Evolutionary conservation across 2,888 invertebrate genomes (phyloP), one percentile per base, ranked within the genome.

Genomic region (Thera britannica): DNA sequence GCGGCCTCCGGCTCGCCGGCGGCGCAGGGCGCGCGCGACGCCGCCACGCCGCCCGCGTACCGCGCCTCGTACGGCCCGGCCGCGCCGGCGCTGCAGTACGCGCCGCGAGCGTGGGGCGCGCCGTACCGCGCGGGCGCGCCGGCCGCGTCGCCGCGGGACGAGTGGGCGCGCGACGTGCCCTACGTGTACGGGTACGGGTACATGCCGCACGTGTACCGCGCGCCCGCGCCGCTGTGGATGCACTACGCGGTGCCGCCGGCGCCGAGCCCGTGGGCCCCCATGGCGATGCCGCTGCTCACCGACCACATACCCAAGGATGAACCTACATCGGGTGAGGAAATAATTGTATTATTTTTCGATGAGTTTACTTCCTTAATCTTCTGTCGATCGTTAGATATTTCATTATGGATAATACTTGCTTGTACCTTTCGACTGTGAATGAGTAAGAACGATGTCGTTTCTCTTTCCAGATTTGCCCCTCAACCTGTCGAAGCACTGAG

Each of bases 401-500:
- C 2, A 2, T 1, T 41, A 7, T 7, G 41, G 23, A 23, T 23
- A 23, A 23, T 23, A 41, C 41, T 41, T 5, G 7, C 41, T 41
- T 23, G 36, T 36, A 2, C 34, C 23, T 23, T 23, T 23, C 23
- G 23, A 23, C 23, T 23, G 23, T 23, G 11, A 41, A 38, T 51
- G 35, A 56, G 11, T 55, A 34, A 49, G 12, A n/a, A 36, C 62
- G 9, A 34, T 48, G 9, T 3, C 62, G 54, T 65, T 62, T 36
- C n/a, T 41, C 12, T 44, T 96, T 96, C 68, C 95, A 97, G 97
- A 97, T 96, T 96, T 97, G 95, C 97, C 97, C 90, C 94, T 97
- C 90, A 97, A 97, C 94, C 95, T 97, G 94, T 97, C 97, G 86
- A 97, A 97, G 95, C 97, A 97, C 95, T 95, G 89, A 90, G 79